phyloP scores from a whole-genome alignment of 2,113 vertebrate species.

The Lepisosteus osseus region DNA sequence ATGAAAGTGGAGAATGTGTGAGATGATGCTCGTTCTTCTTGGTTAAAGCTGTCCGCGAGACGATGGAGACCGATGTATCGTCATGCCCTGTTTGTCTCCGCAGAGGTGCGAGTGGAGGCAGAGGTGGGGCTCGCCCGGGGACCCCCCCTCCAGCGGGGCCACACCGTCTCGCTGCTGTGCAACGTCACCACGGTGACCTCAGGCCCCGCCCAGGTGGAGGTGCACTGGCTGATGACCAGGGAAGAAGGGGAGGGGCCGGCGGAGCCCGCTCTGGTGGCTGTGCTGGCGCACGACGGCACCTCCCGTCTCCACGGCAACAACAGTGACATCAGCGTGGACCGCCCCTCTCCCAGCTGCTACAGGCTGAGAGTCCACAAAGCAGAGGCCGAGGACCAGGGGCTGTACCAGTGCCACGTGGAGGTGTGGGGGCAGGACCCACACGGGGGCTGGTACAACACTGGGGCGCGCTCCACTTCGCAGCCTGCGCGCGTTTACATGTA shows the following conservation, averaged over 20 bases:
- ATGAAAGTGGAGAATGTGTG: too few species aligned
- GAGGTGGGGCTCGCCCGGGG: conserved; percentile 56
- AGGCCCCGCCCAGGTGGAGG: conserved; percentile 59
- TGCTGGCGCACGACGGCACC: conserved; percentile 65
- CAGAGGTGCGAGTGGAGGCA: conserved; percentile 70
- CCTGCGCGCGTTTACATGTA: conserved; percentile 76
- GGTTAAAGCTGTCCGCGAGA: too few species aligned
- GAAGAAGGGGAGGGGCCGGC: conserved; percentile 1
- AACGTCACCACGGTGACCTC: conserved; percentile 68
- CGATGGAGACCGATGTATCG: neutral
- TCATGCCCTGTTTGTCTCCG: neutral
- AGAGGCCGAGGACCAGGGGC: conserved; percentile 68
- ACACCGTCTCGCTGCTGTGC: conserved; percentile 74
- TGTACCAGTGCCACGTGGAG: conserved; percentile 71
- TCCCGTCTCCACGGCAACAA: conserved; percentile 43
- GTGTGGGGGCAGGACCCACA: conserved; percentile 76
- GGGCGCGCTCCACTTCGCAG: conserved; percentile 60
- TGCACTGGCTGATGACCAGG: conserved; percentile 70
- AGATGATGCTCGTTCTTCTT: too few species aligned
- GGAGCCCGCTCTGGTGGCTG: conserved; percentile 45
- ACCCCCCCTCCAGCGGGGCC: conserved; percentile 69
- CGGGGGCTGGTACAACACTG: conserved; percentile 76
- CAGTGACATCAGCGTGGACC: conserved; percentile 73
- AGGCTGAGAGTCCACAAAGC: conserved; percentile 73
- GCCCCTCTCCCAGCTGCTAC: conserved; percentile 61